Percentiles rank a stretch among this genome's conserved stretches.
phyloP scores from a whole-genome alignment of 1,140 invertebrate species.

The Oryzaephilus surinamensis region DNA sequence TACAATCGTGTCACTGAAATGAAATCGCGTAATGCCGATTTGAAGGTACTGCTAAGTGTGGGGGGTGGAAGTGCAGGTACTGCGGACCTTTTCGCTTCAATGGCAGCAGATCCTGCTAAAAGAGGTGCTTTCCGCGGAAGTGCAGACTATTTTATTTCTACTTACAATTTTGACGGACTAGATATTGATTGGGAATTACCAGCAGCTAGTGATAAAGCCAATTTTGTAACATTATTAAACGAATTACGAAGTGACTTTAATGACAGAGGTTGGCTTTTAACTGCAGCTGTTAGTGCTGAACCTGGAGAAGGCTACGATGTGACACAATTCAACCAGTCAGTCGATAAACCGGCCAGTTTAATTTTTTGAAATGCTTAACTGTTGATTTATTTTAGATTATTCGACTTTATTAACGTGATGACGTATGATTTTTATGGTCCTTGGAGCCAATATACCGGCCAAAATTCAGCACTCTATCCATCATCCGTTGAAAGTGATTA shows the following conservation, averaged over 20 bases:
- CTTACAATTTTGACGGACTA: constrained; percentile 62
- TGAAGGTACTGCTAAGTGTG: constrained; percentile 59
- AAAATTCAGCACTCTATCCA: constrained; percentile 7
- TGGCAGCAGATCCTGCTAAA: constrained; percentile 25
- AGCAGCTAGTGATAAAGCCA: constrained; percentile 42
- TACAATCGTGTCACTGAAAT: constrained; percentile 41
- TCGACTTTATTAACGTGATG: constrained; percentile 77
- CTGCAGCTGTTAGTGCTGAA: constrained; percentile 52
- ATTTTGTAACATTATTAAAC: constrained; percentile 13
- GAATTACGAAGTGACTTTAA: constrained; percentile 53
- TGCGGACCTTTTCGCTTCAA: constrained; percentile 26
- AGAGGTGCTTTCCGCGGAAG: constrained; percentile 48
- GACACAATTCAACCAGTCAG: constrained; percentile 42
- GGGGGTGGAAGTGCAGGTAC: constrained; percentile 41
- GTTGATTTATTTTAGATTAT: constrained; percentile 40
- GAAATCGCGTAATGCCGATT: constrained; percentile 47
- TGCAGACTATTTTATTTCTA: constrained; percentile 44
- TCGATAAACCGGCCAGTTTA: constrained; percentile 40
- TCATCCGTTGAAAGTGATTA: constrained; percentile 5
- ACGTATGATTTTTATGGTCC: constrained; percentile 77
- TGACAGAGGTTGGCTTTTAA: constrained; percentile 60
- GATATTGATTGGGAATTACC: constrained; percentile 76
- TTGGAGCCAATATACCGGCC: constrained; percentile 43
- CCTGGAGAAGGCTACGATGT: constrained; percentile 60
- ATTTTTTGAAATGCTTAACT: constrained; percentile 30